These are phyloP conservation scores for Cepaea hortensis DNA, from an alignment of 2,888 invertebrate species.

Conservation along the genomic window DNA sequence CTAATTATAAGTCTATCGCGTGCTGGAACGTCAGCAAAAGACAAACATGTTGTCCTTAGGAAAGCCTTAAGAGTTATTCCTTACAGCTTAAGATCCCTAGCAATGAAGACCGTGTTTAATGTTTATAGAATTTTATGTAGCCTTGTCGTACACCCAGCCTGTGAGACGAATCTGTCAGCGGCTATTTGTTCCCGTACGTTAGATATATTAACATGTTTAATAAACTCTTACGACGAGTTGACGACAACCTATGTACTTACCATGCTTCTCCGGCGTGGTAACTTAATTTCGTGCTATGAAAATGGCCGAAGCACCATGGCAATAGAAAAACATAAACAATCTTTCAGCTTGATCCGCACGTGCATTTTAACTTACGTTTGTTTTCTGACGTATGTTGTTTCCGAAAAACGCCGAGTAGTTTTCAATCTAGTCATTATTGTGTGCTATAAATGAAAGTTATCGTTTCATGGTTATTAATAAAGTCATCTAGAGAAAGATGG, in stretches of 20 bases:
- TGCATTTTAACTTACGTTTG: not conserved
- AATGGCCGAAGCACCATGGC: conserved; percentile 11
- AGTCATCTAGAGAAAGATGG: not conserved
- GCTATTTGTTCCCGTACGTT: conserved; percentile 18
- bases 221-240: not conserved
- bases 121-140: conserved; percentile 34
- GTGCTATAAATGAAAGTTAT: too few relatives aligned
- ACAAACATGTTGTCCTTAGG: conserved; percentile 39
- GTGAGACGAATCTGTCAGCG: conserved; percentile 23
- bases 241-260: not conserved
- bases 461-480: too few relatives aligned
- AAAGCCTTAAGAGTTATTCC: conserved; percentile 32
- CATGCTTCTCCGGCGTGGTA: conserved; percentile 19
- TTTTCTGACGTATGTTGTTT: conserved; percentile 3
- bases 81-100: conserved; percentile 23
- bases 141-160: conserved; percentile 28
- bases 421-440: too few relatives aligned
- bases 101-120: conserved; percentile 36
- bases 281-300: conserved; percentile 19
- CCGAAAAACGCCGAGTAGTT: not conserved
- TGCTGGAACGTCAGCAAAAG: conserved; percentile 4
- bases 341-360: conserved; percentile 19
- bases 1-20: conserved; percentile 43
- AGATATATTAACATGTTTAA: conserved; percentile 7
- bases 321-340: conserved; percentile 35